Conservation (phyloP, 2,888 invertebrate genomes). For the Drosophila nigritarsus region DNA sequence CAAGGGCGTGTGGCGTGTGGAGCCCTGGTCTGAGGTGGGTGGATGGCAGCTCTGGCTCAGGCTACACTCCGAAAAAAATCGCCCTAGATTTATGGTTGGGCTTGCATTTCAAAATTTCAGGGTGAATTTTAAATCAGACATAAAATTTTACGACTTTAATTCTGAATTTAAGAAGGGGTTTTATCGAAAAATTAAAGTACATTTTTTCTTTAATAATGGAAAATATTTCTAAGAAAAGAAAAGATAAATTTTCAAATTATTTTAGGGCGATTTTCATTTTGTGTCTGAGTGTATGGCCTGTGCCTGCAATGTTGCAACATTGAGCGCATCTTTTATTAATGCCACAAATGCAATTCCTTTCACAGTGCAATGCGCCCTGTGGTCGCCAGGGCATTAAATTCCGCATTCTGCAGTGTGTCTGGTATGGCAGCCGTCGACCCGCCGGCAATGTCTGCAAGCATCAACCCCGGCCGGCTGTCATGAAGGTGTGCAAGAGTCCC, state of each 20-base stretch:
- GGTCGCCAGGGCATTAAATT: constrained; percentile 94
- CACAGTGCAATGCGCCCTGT: constrained; percentile 94
- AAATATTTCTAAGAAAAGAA: neutral
- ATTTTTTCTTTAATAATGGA: too few species aligned
- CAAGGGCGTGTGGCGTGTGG: constrained; percentile 95
- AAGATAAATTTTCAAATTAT: neutral
- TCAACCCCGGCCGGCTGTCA: constrained; percentile 90
- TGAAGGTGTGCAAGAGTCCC: constrained; percentile 90
- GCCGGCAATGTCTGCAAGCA: constrained; percentile 95
- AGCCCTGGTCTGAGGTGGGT: constrained; percentile 96
- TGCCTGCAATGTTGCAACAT: constrained; percentile 5
- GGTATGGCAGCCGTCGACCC: constrained; percentile 93
- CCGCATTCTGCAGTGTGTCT: constrained; percentile 95
- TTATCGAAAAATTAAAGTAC: neutral
- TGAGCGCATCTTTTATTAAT: constrained; percentile 54
- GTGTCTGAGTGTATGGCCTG: neutral
- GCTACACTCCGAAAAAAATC: neutral
- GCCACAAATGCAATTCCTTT: constrained; percentile 50
- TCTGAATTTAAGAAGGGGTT: neutral
- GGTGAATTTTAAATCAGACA: neutral
- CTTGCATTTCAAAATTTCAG: neutral
- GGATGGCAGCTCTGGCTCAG: neutral
- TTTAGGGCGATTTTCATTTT: neutral
- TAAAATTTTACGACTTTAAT: too few species aligned
- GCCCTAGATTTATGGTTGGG: neutral